Conservation (phyloP, 2,797 vertebrate genomes). For the Sebastiscus tertius region DNA sequence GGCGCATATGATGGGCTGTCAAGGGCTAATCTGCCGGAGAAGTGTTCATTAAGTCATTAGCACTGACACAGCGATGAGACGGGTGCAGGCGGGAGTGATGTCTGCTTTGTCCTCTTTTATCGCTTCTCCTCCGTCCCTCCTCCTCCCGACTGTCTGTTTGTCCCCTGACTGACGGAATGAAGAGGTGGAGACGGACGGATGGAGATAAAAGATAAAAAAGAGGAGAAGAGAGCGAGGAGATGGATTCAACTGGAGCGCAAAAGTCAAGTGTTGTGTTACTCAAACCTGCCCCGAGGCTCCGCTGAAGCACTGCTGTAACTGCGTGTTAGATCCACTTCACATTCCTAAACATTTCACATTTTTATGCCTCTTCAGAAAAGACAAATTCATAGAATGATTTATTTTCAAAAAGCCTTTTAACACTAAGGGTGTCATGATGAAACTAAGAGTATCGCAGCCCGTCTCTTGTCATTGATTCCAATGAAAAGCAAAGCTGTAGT, state of each 20-base stretch:
- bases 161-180: slow-evolving; percentile 73
- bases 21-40: slow-evolving; percentile 84
- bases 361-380: background rate
- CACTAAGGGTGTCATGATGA: background rate
- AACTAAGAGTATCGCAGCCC: background rate
- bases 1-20: slow-evolving; percentile 83
- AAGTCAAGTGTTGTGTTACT: slow-evolving; percentile 49
- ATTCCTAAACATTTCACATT: background rate
- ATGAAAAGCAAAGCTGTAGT: background rate
- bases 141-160: slow-evolving; percentile 58
- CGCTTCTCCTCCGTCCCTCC: slow-evolving; percentile 56
- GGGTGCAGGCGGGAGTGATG: slow-evolving; percentile 77
- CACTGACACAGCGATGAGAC: slow-evolving; percentile 81
- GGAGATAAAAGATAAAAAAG: slow-evolving; percentile 31
- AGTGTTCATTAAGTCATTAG: slow-evolving; percentile 91
- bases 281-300: slow-evolving; percentile 12
- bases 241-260: slow-evolving; percentile 16
- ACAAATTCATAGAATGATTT: background rate
- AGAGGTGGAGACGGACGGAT: slow-evolving; percentile 49
- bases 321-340: background rate
- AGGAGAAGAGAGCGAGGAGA: slow-evolving; percentile 22
- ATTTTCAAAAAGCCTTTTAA: background rate
- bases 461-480: background rate
- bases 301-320: background rate
- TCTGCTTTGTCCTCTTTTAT: slow-evolving; percentile 83